phyloP scores from a whole-genome alignment of 2,888 invertebrate species.

The Choreutis nemorana region DNA sequence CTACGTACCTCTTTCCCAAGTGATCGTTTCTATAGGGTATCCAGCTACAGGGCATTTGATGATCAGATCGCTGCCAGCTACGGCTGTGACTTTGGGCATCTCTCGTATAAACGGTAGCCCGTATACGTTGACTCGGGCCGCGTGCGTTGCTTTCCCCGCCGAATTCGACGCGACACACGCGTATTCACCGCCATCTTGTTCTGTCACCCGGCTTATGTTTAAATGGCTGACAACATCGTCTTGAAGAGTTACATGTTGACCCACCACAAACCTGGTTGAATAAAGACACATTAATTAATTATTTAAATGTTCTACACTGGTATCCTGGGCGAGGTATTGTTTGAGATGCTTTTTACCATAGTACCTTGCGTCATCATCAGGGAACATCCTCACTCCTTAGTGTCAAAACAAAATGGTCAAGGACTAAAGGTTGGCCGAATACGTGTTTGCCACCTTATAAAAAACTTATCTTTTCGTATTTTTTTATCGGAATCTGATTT shows the following conservation, averaged over 20 bases:
- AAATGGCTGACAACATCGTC: conserved; percentile 94
- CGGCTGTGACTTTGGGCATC: conserved; percentile 88
- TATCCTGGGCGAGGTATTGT: too few relatives aligned
- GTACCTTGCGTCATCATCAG: too few relatives aligned
- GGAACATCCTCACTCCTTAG: too few relatives aligned
- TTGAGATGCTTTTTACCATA: too few relatives aligned
- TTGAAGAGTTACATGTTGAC: conserved; percentile 90
- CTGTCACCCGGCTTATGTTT: conserved; percentile 86
- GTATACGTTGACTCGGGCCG: conserved; percentile 87
- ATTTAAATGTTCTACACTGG: too few relatives aligned
- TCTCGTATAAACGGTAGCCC: conserved; percentile 86
- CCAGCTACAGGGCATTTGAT: conserved; percentile 92
- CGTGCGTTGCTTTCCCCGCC: conserved; percentile 81
- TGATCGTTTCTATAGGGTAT: conserved; percentile 85
- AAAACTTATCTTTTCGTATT: too few relatives aligned
- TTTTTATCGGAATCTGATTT: too few relatives aligned
- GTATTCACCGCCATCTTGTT: conserved; percentile 91
- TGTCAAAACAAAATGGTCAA: too few relatives aligned
- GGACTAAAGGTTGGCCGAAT: too few relatives aligned
- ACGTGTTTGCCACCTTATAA: too few relatives aligned
- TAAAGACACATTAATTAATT: too few relatives aligned
- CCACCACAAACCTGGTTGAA: conserved; percentile 87
- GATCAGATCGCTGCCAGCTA: conserved; percentile 83
- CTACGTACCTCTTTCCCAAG: conserved; percentile 86
- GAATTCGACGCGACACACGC: conserved; percentile 85